phyloP scores from a whole-genome alignment of 1,140 invertebrate genomes.

The Orussus abietinus region DNA sequence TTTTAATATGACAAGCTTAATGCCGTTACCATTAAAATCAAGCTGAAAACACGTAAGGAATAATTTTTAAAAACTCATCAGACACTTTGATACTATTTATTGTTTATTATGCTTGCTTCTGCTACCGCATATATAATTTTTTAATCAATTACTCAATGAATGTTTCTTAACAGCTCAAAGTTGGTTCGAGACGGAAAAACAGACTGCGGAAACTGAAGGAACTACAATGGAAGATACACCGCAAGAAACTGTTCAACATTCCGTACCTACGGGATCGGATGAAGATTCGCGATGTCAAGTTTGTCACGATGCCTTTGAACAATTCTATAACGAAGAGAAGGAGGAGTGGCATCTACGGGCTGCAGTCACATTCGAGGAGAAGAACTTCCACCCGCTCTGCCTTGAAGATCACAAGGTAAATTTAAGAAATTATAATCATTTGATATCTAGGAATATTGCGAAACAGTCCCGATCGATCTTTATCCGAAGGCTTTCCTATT shows the following conservation, averaged over 20 bases:
- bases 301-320: constrained; percentile 87
- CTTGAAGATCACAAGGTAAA: constrained; percentile 82
- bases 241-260: constrained; percentile 57
- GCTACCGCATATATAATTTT: no score
- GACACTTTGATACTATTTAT: no score
- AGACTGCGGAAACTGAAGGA: constrained; percentile 53
- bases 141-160: no score
- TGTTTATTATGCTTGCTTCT: no score
- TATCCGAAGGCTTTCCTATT: not conserved
- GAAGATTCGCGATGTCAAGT: constrained; percentile 72
- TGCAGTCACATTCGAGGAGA: constrained; percentile 72
- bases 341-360: constrained; percentile 93
- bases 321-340: constrained; percentile 91
- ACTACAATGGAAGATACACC: constrained; percentile 47
- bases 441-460: no score
- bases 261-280: constrained; percentile 61
- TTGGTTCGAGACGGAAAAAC: constrained; percentile 77
- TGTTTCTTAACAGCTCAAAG: constrained; percentile 70
- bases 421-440: no score
- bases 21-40: no score
- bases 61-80: no score
- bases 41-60: no score
- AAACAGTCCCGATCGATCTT: no score
- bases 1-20: no score
- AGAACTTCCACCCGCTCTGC: constrained; percentile 87